These are phyloP conservation scores for Drosophila bocki DNA, from an alignment of 1,140 invertebrate genomes.

Conservation along the genomic window DNA sequence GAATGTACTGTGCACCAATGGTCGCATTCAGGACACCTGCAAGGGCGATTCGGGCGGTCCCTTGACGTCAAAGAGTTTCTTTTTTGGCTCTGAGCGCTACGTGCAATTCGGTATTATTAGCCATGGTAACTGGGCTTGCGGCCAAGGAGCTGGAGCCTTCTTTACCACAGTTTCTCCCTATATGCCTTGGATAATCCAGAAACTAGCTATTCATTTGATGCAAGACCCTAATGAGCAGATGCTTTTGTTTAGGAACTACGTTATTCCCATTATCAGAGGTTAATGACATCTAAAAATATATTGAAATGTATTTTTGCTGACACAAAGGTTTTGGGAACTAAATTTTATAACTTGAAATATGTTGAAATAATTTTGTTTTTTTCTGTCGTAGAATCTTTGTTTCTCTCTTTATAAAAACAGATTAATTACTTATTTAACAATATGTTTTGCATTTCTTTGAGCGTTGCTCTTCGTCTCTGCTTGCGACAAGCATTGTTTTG, in stretches of 20 bases:
- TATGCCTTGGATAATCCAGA: constrained; percentile 1
- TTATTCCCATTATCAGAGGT: background rate
- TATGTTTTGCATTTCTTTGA: background rate
- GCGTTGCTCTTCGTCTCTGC: too few species aligned
- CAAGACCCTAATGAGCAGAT: background rate
- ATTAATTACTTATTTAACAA: background rate
- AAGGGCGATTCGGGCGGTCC: constrained; percentile 2
- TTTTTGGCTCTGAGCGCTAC: background rate
- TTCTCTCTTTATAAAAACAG: background rate
- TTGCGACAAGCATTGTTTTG: background rate
- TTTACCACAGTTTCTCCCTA: background rate
- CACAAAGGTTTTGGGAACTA: too few species aligned
- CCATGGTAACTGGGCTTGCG: constrained; percentile 2
- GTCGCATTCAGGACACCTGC: background rate
- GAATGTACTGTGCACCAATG: background rate
- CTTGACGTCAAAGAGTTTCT: background rate
- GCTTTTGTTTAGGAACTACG: accelerated
- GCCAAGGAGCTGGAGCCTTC: constrained; percentile 6
- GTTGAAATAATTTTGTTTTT: background rate
- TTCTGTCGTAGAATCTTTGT: too few species aligned
- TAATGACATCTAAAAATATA: too few species aligned
- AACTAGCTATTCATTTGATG: background rate
- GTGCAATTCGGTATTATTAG: background rate
- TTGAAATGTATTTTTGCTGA: too few species aligned
- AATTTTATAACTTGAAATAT: background rate